Conservation (phyloP, 1,140 invertebrate genomes). For the Nephotettix cincticeps region DNA sequence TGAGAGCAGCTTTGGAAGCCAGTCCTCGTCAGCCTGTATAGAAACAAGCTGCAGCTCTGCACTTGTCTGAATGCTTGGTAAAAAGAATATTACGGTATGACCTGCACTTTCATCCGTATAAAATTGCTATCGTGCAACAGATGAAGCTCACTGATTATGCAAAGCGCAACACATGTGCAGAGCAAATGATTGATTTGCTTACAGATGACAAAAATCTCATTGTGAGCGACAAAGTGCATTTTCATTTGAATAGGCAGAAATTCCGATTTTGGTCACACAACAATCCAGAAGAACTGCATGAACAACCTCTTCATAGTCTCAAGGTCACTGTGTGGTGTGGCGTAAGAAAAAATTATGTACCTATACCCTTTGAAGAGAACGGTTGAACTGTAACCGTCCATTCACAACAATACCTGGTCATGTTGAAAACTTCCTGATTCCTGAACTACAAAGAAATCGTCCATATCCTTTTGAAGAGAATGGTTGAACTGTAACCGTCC, state of each 20-base stretch:
- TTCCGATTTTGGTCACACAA: constrained; percentile 41
- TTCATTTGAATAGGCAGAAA: constrained; percentile 45
- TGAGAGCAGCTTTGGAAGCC: constrained; percentile 7
- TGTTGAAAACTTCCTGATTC: constrained; percentile 10
- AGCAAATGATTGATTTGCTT: constrained; percentile 27
- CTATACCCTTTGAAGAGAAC: constrained; percentile 12
- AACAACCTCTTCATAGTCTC: constrained; percentile 43
- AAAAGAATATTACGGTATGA: constrained; percentile 13
- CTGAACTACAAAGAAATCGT: constrained; percentile 22
- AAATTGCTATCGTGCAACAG: constrained; percentile 30
- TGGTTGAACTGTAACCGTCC: constrained; percentile 22
- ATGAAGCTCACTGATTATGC: constrained; percentile 28
- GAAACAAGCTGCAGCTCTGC: constrained; percentile 13
- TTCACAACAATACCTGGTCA: constrained; percentile 13
- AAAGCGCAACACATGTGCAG: constrained; percentile 26
- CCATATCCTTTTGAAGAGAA: constrained; percentile 19
- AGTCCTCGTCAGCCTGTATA: background rate
- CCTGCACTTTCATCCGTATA: constrained; percentile 33
- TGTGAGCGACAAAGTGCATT: constrained; percentile 26
- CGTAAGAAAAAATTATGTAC: constrained; percentile 31
- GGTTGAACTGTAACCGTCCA: constrained; percentile 23
- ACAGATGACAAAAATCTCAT: constrained; percentile 24
- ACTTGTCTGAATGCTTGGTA: background rate
- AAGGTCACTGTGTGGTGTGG: constrained; percentile 44
- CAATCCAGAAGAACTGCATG: constrained; percentile 42